A percentile compares a stretch with the other conserved stretches of the same genome.
phyloP scores from a whole-genome alignment of 2,113 vertebrate genomes.

The Carassius gibelio region DNA sequence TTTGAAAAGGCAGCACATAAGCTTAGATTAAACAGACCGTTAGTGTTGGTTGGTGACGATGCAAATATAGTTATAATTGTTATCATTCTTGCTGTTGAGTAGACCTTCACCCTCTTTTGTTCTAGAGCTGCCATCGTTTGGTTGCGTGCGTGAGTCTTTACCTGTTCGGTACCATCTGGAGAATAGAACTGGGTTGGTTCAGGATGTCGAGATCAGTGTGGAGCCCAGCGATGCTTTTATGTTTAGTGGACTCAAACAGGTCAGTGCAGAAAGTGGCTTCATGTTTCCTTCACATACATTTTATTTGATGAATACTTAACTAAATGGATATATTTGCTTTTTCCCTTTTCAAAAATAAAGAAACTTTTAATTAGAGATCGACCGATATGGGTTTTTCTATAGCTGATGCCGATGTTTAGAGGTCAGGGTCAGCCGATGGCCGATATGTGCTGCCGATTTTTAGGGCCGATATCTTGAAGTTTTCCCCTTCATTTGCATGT shows the following conservation, averaged over 20 bases:
- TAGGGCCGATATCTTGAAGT: no score
- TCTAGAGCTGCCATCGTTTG: constrained; percentile 92
- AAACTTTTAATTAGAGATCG: not conserved
- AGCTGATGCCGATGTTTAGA: no score
- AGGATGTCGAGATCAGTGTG: constrained; percentile 93
- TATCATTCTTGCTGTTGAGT: not conserved
- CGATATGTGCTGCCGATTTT: no score
- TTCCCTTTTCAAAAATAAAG: not conserved
- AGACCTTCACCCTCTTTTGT: not conserved
- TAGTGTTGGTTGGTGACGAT: not conserved
- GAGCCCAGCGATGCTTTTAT: constrained; percentile 98
- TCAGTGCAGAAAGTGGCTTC: constrained; percentile 58
- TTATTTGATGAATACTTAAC: not conserved
- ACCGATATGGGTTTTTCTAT: no score
- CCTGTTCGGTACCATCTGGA: constrained; percentile 90
- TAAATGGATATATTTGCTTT: not conserved
- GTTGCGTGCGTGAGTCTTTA: constrained; percentile 91
- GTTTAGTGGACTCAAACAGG: constrained; percentile 99
- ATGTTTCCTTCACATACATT: not conserved
- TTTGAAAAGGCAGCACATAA: not conserved
- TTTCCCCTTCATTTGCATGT: no score
- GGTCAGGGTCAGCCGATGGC: no score
- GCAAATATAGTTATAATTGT: not conserved
- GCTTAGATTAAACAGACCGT: not conserved
- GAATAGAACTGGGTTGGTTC: constrained; percentile 90